Evolutionary conservation across 2,888 invertebrate genomes (phyloP).

Genomic region (Parnassius glacialis): DNA sequence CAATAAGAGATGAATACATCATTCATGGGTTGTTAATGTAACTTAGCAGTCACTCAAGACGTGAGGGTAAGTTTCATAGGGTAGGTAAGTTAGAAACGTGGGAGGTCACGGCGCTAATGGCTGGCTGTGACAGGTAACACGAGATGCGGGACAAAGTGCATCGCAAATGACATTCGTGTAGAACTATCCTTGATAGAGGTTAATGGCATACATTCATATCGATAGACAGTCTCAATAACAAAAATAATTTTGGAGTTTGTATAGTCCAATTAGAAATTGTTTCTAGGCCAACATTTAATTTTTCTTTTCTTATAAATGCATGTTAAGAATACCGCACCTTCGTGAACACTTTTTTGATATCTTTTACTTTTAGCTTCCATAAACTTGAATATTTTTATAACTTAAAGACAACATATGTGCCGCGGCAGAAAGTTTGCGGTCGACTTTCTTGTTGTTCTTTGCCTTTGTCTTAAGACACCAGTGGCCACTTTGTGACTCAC

Average conservation of each 20-base stretch:
- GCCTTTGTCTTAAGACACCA: slow-evolving; percentile 26
- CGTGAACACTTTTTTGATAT: not conserved
- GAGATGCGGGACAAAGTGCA: slow-evolving; percentile 76
- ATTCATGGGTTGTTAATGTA: slow-evolving; percentile 40
- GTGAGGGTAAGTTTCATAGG: slow-evolving; percentile 63
- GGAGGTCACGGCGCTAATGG: slow-evolving; percentile 75
- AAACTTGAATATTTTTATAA: slow-evolving; percentile 22
- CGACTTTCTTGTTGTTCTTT: slow-evolving; percentile 21
- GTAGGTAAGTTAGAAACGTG: slow-evolving; percentile 56
- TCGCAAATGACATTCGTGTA: slow-evolving; percentile 48
- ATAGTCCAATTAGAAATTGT: slow-evolving; percentile 1
- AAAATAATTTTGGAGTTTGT: slow-evolving; percentile 3
- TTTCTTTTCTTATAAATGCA: not conserved
- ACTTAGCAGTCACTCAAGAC: slow-evolving; percentile 53
- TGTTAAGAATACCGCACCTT: slow-evolving; percentile 3
- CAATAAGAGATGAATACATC: slow-evolving; percentile 31
- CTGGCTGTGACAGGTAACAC: slow-evolving; percentile 73
- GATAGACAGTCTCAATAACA: slow-evolving; percentile 8
- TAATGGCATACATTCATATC: slow-evolving; percentile 40
- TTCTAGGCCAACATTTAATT: not conserved
- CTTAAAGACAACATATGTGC: slow-evolving; percentile 25
- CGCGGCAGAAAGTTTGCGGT: slow-evolving; percentile 25
- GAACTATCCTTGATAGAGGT: slow-evolving; percentile 44
- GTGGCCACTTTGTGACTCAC: slow-evolving; percentile 27
- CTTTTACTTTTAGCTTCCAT: slow-evolving; percentile 12